These are phyloP conservation scores for Tanypteryx hageni DNA, from an alignment of 2,888 invertebrate genomes.

Conservation along the genomic window DNA sequence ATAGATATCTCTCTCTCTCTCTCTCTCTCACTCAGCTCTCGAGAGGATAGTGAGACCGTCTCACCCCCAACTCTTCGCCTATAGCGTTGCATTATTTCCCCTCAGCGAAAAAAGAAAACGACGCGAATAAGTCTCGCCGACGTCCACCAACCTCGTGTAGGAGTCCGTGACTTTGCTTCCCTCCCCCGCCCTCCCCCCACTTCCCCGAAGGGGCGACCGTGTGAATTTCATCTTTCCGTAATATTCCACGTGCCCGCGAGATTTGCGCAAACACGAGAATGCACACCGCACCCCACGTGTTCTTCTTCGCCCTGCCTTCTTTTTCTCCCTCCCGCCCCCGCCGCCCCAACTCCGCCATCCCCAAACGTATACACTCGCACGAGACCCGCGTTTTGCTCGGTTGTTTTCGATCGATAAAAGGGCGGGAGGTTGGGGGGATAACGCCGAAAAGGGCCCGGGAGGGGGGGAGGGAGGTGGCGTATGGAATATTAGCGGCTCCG, in stretches of 20 bases:
- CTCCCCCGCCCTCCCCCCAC: neutral
- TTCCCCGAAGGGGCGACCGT: too few relatives aligned
- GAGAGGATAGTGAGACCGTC: neutral
- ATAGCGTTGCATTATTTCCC: neutral
- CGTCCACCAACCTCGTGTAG: conserved; percentile 21
- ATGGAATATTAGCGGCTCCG: neutral
- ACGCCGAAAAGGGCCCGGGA: neutral
- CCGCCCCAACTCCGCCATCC: neutral
- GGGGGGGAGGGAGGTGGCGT: neutral
- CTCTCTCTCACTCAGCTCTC: neutral
- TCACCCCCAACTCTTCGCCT: neutral
- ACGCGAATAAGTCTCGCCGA: neutral
- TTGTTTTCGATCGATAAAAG: too few relatives aligned
- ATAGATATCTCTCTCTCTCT: neutral
- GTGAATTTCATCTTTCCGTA: conserved; percentile 14
- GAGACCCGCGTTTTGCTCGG: too few relatives aligned
- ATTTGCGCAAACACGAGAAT: neutral
- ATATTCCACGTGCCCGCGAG: conserved; percentile 17
- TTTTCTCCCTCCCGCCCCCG: neutral
- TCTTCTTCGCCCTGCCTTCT: neutral
- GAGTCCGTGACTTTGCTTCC: conserved; percentile 17
- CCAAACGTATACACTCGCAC: neutral
- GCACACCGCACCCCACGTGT: neutral
- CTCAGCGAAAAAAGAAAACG: neutral
- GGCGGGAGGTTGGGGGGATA: too few relatives aligned